Percentiles rank a stretch among this genome's conserved stretches.
Evolutionary conservation across 2,888 invertebrate species (phyloP).

Genomic region (Cosmorhoe ocellata): DNA sequence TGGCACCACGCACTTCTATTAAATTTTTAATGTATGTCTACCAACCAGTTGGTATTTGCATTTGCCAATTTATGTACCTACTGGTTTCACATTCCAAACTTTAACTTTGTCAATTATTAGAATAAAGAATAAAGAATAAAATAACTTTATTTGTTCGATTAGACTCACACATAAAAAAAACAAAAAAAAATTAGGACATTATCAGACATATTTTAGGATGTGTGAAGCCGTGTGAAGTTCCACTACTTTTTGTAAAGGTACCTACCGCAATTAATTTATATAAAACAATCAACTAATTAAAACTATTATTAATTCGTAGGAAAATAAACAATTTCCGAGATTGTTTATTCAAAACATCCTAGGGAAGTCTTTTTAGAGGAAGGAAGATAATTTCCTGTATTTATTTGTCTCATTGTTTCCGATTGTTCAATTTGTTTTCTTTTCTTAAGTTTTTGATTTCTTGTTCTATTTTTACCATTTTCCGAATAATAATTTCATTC

Average conservation of each 20-base stretch:
- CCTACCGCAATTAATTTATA: neutral
- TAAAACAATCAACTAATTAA: neutral
- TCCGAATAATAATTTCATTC: neutral
- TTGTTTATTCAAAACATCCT: constrained; percentile 28
- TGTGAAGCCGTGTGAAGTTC: no score
- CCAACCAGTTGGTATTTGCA: constrained; percentile 1
- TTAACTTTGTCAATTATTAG: no score
- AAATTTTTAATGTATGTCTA: neutral
- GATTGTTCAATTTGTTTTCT: constrained; percentile 14
- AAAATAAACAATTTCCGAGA: constrained; percentile 22
- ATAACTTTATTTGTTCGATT: no score
- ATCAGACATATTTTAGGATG: no score
- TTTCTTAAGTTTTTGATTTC: constrained; percentile 6
- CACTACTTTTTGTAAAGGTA: no score
- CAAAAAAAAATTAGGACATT: no score
- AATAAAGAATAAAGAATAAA: no score
- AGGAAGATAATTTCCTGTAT: constrained; percentile 34
- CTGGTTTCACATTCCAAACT: no score
- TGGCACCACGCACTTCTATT: constrained; percentile 8
- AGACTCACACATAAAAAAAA: no score
- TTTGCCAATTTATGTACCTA: neutral
- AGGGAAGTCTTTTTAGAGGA: constrained; percentile 21
- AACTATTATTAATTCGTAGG: constrained; percentile 11
- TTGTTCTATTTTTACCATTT: constrained; percentile 2
- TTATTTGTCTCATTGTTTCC: constrained; percentile 29